Evolutionary conservation across 2,797 vertebrate genomes (phyloP), one percentile per base, ranked within the genome.

Genomic region (Mus caroli): DNA sequence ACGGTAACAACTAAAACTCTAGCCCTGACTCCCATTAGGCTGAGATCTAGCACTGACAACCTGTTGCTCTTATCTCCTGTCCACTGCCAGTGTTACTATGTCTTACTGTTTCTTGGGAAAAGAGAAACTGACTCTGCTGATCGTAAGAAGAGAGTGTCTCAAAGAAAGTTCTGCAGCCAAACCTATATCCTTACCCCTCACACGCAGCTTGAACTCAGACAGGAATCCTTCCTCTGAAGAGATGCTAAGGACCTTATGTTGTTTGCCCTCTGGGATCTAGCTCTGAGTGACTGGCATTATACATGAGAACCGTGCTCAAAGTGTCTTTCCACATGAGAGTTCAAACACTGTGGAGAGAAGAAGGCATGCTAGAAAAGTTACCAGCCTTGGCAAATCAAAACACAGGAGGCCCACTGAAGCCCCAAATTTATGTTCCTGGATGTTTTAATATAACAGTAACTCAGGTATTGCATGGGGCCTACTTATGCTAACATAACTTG

Each of bases 371-470:
- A 40, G 34, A 89, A 71, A 58, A 76, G 46, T 12, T 91, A 46
- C 26, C 50, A 85, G n/a, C 43, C 58, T 89, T 93, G 50, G 20
- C 31, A 93, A 94, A 82, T 85, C 56, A 92, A 94, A 96, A 67
- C 26, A 56, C 7, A 76, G 58, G 64, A 58, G n/a, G 26, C 14
- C 34, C 58, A 43, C 58, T 83, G 64, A 75, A 93, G 22, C 88
- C 10, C 75, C 77, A 94, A 88, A 90, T 94, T 92, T 62, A 75
- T 40, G 64, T 88, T 19, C 58, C 73, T 11, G 56, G 52, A 40
- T 71, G 37, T 90, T 79, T 93, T 87, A 82, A 69, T 24, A 4
- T 37, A 85, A 69, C n/a, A 28, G 34, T 43, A 52, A 34, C 37
- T 75, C 67, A 37, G 82, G 87, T 88, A 85, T 28, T 90, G 6